Conservation (phyloP, 1,140 invertebrate genomes). For the Mercenaria mercenaria region DNA sequence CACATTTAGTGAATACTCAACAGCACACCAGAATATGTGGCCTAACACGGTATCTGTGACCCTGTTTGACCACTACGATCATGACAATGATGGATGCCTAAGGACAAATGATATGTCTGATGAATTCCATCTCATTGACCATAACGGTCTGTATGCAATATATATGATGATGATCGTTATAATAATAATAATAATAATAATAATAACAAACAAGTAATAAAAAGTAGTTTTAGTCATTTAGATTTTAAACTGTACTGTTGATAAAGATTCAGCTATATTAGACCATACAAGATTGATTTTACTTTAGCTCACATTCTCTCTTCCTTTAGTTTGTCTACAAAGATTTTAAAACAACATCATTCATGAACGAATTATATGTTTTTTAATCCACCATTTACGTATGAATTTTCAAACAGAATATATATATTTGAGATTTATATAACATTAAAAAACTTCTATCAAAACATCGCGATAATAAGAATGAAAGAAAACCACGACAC, state of each 20-base stretch:
- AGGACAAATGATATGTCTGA: neutral
- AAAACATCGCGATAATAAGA: neutral
- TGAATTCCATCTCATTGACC: conserved; percentile 43
- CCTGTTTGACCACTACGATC: conserved; percentile 26
- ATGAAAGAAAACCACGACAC: neutral
- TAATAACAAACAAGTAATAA: neutral
- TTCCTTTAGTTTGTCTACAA: too few relatives aligned
- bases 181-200: neutral
- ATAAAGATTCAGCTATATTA: neutral
- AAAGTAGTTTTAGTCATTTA: neutral
- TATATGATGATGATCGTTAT: neutral
- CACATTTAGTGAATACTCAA: neutral
- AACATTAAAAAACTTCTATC: neutral
- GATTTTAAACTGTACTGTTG: neutral
- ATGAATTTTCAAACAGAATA: neutral
- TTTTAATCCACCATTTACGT: too few relatives aligned
- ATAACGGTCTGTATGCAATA: neutral
- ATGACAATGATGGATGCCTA: conserved; percentile 1
- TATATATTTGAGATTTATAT: neutral
- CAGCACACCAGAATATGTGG: too few relatives aligned
- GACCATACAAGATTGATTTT: neutral
- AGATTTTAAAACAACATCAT: too few relatives aligned
- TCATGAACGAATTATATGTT: too few relatives aligned
- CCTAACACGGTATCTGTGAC: neutral
- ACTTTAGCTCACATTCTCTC: neutral